phyloP scores from a whole-genome alignment of 2,888 invertebrate genomes.

The Stenurella melanura region DNA sequence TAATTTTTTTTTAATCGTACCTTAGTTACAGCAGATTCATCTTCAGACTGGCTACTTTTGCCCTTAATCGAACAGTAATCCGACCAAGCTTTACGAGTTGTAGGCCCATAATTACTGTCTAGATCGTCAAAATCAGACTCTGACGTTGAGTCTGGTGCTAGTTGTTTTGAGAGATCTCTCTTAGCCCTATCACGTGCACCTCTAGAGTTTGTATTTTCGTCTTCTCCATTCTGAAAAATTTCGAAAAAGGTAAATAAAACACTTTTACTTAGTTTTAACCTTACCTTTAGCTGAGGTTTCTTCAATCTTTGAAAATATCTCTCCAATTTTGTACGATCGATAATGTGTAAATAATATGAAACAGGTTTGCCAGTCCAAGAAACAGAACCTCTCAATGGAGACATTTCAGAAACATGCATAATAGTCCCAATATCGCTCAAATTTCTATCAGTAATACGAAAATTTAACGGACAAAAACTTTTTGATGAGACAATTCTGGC shows the following conservation, averaged over 20 bases:
- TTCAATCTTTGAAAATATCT: conserved; percentile 96
- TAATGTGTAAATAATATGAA: conserved; percentile 98
- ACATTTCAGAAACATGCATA: conserved; percentile 98
- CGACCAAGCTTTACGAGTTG: conserved; percentile 85
- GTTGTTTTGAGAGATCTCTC: conserved; percentile 75
- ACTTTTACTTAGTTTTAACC: neutral
- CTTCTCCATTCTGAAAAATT: conserved; percentile 63
- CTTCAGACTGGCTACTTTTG: conserved; percentile 79
- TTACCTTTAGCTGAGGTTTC: conserved; percentile 86
- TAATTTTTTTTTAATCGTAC: conserved; percentile 49
- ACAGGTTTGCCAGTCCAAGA: conserved; percentile 99
- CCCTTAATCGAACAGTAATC: conserved; percentile 81
- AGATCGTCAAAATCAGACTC: conserved; percentile 71
- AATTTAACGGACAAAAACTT: conserved; percentile 98
- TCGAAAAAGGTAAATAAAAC: neutral
- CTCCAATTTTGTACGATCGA: conserved; percentile 97
- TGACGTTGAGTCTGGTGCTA: conserved; percentile 72
- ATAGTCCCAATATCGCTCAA: conserved; percentile 98
- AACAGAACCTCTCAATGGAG: conserved; percentile 94
- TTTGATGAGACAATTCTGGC: conserved; percentile 98
- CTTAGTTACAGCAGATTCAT: conserved; percentile 73
- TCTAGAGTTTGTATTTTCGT: conserved; percentile 64
- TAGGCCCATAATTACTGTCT: conserved; percentile 78
- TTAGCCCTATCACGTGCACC: conserved; percentile 73
- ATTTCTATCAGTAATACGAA: conserved; percentile 98